phyloP scores from a whole-genome alignment of 92 coral and sea anemone species.

The Isaurus tuberculatus region DNA sequence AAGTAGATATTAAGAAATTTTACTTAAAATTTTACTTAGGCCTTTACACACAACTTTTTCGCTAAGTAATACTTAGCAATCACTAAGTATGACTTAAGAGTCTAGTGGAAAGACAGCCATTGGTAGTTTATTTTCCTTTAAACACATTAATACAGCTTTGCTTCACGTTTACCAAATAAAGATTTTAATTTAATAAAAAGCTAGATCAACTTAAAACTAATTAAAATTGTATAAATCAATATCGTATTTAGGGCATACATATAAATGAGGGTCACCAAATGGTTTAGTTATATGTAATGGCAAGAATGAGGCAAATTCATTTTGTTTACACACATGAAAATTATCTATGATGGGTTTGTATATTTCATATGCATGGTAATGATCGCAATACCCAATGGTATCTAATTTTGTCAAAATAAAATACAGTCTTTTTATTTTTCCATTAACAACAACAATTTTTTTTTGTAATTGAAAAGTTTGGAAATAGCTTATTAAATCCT shows the following conservation, averaged over 20 bases:
- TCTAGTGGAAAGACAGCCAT: too few relatives aligned
- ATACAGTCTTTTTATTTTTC: conserved; percentile 45
- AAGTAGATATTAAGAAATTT: too few relatives aligned
- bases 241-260: conserved; percentile 54
- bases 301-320: conserved; percentile 54
- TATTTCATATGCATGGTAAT: conserved; percentile 55
- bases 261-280: conserved; percentile 29
- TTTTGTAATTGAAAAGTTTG: conserved; percentile 50
- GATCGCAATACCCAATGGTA: conserved; percentile 48
- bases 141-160: too few relatives aligned
- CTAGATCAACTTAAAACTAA: background rate
- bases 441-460: conserved; percentile 59
- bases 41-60: too few relatives aligned
- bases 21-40: too few relatives aligned
- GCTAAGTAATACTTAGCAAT: too few relatives aligned
- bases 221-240: conserved; percentile 41
- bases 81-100: too few relatives aligned
- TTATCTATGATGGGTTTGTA: conserved; percentile 37
- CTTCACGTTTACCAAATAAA: too few relatives aligned
- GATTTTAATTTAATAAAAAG: too few relatives aligned
- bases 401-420: conserved; percentile 48
- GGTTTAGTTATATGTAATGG: conserved; percentile 62
- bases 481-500: conserved; percentile 53
- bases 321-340: conserved; percentile 45
- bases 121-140: too few relatives aligned